phyloP scores from a whole-genome alignment of 2,797 vertebrate genomes.

The Poecilia wingei region DNA sequence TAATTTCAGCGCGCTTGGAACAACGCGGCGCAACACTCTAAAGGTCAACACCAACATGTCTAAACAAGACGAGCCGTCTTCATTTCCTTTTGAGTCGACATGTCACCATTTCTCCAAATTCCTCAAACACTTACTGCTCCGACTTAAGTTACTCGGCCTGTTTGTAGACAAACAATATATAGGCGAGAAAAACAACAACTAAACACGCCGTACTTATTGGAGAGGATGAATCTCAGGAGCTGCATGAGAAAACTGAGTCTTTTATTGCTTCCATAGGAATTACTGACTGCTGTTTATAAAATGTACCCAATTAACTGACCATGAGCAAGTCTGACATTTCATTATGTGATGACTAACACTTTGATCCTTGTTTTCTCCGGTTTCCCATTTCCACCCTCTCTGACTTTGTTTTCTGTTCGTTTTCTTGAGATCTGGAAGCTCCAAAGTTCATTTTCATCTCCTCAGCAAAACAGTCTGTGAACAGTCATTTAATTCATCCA shows the following conservation, averaged over 20 bases:
- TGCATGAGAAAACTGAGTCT: not conserved
- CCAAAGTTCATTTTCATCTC: not conserved
- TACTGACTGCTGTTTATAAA: not conserved
- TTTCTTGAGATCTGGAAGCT: not conserved
- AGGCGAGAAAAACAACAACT: not conserved
- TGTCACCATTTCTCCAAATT: conserved; percentile 13
- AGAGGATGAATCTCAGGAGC: not conserved
- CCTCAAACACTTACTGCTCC: conserved; percentile 1
- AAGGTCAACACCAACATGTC: conserved; percentile 17
- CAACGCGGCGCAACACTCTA: conserved; percentile 10
- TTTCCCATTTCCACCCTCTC: not conserved
- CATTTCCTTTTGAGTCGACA: conserved; percentile 15
- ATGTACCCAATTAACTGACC: not conserved
- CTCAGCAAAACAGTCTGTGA: not conserved
- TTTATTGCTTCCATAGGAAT: not conserved
- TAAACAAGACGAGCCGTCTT: conserved; percentile 8
- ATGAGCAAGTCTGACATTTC: not conserved
- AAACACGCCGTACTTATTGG: not conserved
- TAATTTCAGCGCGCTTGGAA: conserved; percentile 40
- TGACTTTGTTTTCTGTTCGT: not conserved
- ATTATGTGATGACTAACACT: not conserved
- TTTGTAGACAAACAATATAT: not conserved
- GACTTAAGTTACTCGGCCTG: not conserved
- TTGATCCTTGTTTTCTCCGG: not conserved
- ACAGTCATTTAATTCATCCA: not conserved